Conservation (phyloP, 2,888 invertebrate genomes). For the Drosophila multiciliata region DNA sequence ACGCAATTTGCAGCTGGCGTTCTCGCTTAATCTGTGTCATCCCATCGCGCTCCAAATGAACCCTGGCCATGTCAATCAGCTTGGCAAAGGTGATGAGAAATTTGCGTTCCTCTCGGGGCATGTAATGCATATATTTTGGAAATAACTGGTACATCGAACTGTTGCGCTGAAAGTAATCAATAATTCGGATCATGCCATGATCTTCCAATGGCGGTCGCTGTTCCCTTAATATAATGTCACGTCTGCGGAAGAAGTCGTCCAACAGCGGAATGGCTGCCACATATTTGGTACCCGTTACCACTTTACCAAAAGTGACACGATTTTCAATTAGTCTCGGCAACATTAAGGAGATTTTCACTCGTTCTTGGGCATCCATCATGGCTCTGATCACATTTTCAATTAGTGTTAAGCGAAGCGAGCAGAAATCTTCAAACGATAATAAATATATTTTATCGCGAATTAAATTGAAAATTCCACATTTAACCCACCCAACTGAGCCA, state of each 20-base stretch:
- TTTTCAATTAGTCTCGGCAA: conserved; percentile 55
- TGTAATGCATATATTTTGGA: conserved; percentile 13
- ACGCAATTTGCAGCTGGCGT: conserved; percentile 38
- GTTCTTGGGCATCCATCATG: conserved; percentile 45
- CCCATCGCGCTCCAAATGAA: conserved; percentile 46
- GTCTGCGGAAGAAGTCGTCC: conserved; percentile 43
- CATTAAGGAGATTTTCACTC: conserved; percentile 61
- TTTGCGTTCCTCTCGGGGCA: conserved; percentile 37
- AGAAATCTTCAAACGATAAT: conserved; percentile 45
- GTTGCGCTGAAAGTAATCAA: conserved; percentile 63
- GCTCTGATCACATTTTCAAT: conserved; percentile 40
- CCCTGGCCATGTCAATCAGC: conserved; percentile 35
- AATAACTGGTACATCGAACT: conserved; percentile 39
- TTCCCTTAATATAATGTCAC: conserved; percentile 42
- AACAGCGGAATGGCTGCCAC: conserved; percentile 43
- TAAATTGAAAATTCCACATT: not conserved
- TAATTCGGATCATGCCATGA: conserved; percentile 54
- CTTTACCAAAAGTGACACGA: not conserved
- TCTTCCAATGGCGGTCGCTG: conserved; percentile 51
- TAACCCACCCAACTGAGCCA: conserved; percentile 22
- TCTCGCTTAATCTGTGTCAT: conserved; percentile 45
- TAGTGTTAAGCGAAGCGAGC: conserved; percentile 32
- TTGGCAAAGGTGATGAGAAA: conserved; percentile 48
- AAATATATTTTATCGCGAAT: not conserved
- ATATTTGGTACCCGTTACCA: conserved; percentile 39